Evolutionary conservation across 2,113 vertebrate species (phyloP).

Genomic region (Chaenogobius annularis): DNA sequence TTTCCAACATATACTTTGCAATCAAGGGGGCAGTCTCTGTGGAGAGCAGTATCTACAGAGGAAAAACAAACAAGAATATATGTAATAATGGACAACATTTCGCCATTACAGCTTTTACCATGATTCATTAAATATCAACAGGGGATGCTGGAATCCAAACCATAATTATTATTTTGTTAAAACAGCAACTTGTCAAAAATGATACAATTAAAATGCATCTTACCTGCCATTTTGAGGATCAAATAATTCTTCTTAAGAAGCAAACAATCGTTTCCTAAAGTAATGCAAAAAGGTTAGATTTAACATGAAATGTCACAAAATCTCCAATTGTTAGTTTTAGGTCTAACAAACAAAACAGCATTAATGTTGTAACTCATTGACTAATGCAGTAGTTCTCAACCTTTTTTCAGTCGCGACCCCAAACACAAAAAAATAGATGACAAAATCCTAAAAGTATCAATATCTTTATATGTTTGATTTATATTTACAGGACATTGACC

Average conservation of each 20-base stretch:
- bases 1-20: slow-evolving; percentile 99
- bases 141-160: background rate
- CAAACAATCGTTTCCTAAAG: background rate
- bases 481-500: no score
- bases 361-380: no score
- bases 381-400: no score
- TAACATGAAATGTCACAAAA: background rate
- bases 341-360: no score
- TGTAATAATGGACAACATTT: no score
- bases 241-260: background rate
- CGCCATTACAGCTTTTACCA: background rate
- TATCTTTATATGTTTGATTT: no score
- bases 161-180: no score
- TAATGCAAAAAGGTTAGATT: background rate
- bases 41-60: slow-evolving; percentile 78
- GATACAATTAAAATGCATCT: background rate
- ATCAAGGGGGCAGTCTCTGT: slow-evolving; percentile 94
- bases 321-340: no score
- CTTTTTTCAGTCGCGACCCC: no score
- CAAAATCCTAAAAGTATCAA: no score
- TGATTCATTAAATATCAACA: background rate
- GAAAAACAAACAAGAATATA: background rate
- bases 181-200: no score
- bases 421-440: no score
- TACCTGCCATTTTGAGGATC: slow-evolving; percentile 1